Conservation (phyloP, 2,888 invertebrate genomes). For the Tinea semifulvella region DNA sequence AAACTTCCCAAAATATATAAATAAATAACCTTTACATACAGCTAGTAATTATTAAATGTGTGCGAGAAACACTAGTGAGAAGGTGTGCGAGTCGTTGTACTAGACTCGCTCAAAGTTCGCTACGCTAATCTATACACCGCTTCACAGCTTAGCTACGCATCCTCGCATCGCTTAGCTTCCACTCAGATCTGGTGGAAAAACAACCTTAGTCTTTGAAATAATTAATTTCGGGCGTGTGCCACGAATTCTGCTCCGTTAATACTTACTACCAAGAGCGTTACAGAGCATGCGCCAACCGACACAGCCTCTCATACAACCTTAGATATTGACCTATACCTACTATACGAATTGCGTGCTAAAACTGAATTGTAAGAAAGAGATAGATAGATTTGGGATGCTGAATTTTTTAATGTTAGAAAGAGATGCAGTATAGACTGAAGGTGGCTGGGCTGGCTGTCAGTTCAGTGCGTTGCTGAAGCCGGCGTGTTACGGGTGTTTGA, state of each 20-base stretch:
- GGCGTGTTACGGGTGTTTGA: conserved; percentile 38
- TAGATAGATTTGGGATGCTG: conserved; percentile 23
- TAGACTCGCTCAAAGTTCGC: too few species aligned
- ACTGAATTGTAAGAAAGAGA: conserved; percentile 36
- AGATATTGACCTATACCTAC: conserved; percentile 67
- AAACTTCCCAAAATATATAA: too few species aligned
- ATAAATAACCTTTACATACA: too few species aligned
- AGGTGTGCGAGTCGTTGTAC: too few species aligned
- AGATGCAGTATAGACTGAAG: conserved; percentile 31
- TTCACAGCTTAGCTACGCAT: too few species aligned
- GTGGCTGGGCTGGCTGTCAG: conserved; percentile 42
- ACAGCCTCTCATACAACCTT: conserved; percentile 48
- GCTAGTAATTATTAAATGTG: too few species aligned
- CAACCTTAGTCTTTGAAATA: conserved; percentile 41
- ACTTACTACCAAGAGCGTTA: conserved; percentile 35
- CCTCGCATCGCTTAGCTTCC: conserved; percentile 33
- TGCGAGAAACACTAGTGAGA: too few species aligned
- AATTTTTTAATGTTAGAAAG: conserved; percentile 28
- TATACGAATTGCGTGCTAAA: conserved; percentile 50
- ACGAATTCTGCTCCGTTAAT: conserved; percentile 28
- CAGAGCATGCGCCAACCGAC: conserved; percentile 45
- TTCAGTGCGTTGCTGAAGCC: conserved; percentile 51
- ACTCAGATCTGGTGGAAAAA: too few species aligned
- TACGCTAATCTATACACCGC: too few species aligned
- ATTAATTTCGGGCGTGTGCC: conserved; percentile 53